Evolutionary conservation across 2,888 invertebrate species (phyloP).

Genomic region (Eupithecia pulchellata): DNA sequence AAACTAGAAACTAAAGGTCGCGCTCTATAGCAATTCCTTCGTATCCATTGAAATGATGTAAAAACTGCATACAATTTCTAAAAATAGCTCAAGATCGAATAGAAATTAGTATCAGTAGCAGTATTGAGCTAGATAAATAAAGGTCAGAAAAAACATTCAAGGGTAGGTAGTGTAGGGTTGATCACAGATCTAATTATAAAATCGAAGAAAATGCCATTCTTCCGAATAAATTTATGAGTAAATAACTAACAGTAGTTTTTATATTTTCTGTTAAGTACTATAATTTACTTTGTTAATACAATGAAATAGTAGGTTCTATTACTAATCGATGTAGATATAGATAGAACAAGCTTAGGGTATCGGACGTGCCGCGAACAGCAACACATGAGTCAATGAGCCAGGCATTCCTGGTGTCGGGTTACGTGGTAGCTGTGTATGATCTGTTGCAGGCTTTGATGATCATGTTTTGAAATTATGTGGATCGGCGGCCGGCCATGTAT

Average conservation of each 20-base stretch:
- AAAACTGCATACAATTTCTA: not conserved
- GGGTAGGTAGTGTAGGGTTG: no score
- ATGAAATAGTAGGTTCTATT: not conserved
- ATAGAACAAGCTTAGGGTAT: slow-evolving; percentile 22
- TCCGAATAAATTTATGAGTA: no score
- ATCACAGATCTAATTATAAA: no score
- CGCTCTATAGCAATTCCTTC: not conserved
- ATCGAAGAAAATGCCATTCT: not conserved
- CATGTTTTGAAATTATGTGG: not conserved
- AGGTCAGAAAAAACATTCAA: not conserved
- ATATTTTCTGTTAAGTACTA: no score
- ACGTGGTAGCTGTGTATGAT: slow-evolving; percentile 10
- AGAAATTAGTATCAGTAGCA: no score
- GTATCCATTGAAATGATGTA: not conserved
- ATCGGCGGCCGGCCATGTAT: no score
- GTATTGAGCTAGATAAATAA: not conserved
- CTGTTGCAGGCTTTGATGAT: not conserved
- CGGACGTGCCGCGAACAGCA: slow-evolving; percentile 26
- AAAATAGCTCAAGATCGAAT: not conserved
- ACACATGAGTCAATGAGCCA: slow-evolving; percentile 18
- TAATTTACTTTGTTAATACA: no score
- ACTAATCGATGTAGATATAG: not conserved
- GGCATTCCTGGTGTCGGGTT: slow-evolving; percentile 26
- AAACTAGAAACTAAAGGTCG: not conserved
- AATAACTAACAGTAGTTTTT: no score